Evolutionary conservation across 2,113 vertebrate genomes (phyloP).

Genomic region (Pandion haliaetus): DNA sequence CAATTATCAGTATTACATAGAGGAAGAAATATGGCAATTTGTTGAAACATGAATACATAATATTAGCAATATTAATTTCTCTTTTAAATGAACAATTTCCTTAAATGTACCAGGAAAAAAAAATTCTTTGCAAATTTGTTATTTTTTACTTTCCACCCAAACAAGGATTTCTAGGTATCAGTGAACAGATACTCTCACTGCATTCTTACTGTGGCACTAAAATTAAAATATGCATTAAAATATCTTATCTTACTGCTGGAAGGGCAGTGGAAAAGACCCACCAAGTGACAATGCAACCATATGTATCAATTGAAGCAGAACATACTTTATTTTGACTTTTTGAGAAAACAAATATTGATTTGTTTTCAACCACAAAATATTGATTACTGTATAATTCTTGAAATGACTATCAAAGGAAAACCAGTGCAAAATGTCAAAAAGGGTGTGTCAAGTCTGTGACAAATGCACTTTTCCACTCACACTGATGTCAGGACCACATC

Average conservation of each 20-base stretch:
- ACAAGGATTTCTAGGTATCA: background rate
- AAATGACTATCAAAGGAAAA: background rate
- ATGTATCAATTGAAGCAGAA: background rate
- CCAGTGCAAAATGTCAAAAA: background rate
- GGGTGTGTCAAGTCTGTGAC: background rate
- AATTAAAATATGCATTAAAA: background rate
- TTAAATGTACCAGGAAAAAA: background rate
- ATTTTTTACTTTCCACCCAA: background rate
- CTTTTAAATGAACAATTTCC: background rate
- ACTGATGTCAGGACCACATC: background rate
- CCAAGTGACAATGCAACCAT: background rate
- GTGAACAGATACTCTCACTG: background rate
- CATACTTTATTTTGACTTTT: background rate
- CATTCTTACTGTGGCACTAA: background rate
- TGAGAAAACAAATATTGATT: background rate
- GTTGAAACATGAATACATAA: background rate
- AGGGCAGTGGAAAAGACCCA: background rate
- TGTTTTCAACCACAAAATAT: background rate
- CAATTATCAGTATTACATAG: background rate
- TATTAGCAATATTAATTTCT: background rate
- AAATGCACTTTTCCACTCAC: background rate
- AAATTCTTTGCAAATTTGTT: background rate
- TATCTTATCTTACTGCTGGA: background rate
- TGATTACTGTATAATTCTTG: background rate
- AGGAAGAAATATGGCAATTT: background rate